A percentile compares a stretch with the other conserved stretches of the same genome.
Conservation (phyloP, 2,797 vertebrate genomes). For the Coregonus sp. region DNA sequence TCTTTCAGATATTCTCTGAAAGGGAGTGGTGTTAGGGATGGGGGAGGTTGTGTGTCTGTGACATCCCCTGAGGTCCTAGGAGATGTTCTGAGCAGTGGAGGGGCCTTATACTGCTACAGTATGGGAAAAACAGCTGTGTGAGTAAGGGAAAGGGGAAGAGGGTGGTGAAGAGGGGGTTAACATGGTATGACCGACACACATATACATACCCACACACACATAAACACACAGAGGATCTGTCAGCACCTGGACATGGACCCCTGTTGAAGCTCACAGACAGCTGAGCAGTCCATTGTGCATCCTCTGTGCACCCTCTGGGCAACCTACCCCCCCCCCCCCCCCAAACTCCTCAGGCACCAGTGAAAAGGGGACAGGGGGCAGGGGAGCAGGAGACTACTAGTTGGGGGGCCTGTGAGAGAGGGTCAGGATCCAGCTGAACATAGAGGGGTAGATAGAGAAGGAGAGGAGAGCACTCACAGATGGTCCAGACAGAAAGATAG, state of each 20-base stretch:
- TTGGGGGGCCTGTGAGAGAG: not conserved
- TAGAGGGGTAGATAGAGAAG: not conserved
- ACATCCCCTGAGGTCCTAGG: not conserved
- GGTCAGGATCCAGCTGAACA: not conserved
- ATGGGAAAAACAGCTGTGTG: not conserved
- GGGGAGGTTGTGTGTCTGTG: too few species aligned
- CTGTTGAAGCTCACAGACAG: slow-evolving; percentile 8
- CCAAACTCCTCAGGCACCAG: not conserved
- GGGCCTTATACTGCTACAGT: not conserved
- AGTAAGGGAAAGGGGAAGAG: not conserved
- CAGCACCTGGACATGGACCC: slow-evolving; percentile 22
- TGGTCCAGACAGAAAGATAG: not conserved
- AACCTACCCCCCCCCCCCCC: not conserved
- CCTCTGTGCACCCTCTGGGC: not conserved
- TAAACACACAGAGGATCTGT: slow-evolving; percentile 9
- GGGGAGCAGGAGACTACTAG: not conserved
- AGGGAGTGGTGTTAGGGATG: too few species aligned
- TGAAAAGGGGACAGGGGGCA: not conserved
- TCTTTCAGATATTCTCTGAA: not conserved
- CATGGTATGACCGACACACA: not conserved
- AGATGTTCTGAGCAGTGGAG: not conserved
- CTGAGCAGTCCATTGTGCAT: slow-evolving; percentile 1
- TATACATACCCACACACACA: not conserved
- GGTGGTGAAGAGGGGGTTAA: slow-evolving; percentile 8
- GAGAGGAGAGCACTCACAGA: not conserved